Evolutionary conservation across 2,113 vertebrate genomes (phyloP).

Genomic region (human (Homo sapiens)): DNA sequence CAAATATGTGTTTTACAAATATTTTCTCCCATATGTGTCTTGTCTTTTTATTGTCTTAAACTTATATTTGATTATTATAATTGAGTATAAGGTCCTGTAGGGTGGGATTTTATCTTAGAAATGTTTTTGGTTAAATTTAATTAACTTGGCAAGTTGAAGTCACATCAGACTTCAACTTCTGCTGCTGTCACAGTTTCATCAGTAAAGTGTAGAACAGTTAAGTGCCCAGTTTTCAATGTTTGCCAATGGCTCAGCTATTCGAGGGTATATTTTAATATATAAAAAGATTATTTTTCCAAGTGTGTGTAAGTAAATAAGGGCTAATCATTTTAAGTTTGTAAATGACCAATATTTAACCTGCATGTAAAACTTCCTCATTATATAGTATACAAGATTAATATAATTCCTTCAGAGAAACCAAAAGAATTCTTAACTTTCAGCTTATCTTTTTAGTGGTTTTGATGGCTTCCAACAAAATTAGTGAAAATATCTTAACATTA

Average conservation of each 20-base stretch:
- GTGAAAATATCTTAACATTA: not conserved
- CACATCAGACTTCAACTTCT: not conserved
- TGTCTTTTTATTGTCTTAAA: not conserved
- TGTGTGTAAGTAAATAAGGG: not conserved
- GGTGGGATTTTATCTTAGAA: not conserved
- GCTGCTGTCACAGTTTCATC: not conserved
- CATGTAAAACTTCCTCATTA: not conserved
- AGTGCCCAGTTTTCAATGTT: not conserved
- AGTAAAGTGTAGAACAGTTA: not conserved
- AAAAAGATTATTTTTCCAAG: constrained; percentile 2
- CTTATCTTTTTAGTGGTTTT: constrained; percentile 35
- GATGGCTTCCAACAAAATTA: constrained; percentile 20
- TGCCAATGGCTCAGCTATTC: not conserved
- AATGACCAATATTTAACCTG: not conserved
- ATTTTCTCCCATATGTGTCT: not conserved
- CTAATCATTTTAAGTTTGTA: not conserved
- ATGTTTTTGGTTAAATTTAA: not conserved
- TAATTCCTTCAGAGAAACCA: not conserved
- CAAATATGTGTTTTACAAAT: not conserved
- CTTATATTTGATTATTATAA: not conserved
- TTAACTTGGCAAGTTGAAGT: not conserved
- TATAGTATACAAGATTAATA: not conserved
- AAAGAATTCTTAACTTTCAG: not conserved
- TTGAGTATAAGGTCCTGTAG: not conserved
- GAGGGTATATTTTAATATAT: not conserved